Conservation (phyloP, 2,113 vertebrate genomes). For the Ellobius talpinus region DNA sequence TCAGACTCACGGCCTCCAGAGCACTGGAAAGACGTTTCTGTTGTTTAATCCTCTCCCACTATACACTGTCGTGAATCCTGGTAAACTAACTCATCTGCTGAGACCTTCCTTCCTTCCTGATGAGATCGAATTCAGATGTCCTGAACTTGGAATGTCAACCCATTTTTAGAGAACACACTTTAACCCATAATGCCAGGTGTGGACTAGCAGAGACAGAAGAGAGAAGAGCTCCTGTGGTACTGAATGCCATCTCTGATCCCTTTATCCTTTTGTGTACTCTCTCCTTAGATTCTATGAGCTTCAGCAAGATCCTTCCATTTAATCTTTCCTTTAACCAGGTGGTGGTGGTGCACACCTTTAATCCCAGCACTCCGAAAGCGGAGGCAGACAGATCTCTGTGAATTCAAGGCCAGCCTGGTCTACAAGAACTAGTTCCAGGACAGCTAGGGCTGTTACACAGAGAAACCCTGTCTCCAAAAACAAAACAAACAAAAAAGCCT, state of each 20-base stretch:
- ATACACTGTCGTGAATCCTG: not conserved
- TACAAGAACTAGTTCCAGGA: too few relatives aligned
- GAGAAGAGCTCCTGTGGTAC: not conserved
- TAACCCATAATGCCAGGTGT: not conserved
- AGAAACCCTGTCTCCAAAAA: too few relatives aligned
- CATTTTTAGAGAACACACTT: not conserved
- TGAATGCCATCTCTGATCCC: not conserved
- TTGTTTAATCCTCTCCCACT: not conserved
- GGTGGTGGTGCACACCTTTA: too few relatives aligned
- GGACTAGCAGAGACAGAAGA: not conserved
- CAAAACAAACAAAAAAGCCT: too few relatives aligned
- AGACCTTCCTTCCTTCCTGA: not conserved
- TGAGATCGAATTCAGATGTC: not conserved
- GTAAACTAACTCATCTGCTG: not conserved
- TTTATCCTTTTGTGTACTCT: not conserved
- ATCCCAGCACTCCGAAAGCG: too few relatives aligned
- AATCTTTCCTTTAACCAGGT: not conserved
- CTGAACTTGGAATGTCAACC: not conserved
- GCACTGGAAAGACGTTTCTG: not conserved
- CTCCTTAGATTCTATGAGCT: not conserved
- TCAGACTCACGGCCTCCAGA: not conserved
- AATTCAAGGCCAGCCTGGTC: too few relatives aligned
- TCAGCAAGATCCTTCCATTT: not conserved
- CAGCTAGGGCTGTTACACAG: too few relatives aligned
- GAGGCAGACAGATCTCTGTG: too few relatives aligned